Evolutionary conservation across 2,113 vertebrate species (phyloP).

Genomic region (Uria lomvia): DNA sequence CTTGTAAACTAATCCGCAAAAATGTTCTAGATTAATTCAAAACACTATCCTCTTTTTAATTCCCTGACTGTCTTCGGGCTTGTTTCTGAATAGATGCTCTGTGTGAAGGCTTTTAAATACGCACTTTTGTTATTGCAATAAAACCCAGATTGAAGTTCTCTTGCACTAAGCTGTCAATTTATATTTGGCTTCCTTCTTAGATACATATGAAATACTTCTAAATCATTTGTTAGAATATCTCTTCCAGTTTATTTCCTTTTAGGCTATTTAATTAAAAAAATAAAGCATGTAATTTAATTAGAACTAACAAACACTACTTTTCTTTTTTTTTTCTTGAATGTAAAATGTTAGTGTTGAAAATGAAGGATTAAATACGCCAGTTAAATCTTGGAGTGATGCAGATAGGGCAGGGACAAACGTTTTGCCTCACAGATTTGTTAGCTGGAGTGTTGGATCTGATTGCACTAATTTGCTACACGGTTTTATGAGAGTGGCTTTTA

Average conservation of each 20-base stretch:
- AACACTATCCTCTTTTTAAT: conserved; percentile 67
- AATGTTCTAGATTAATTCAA: conserved; percentile 71
- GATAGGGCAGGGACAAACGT: neutral
- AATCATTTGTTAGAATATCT: conserved; percentile 16
- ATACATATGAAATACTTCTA: conserved; percentile 39
- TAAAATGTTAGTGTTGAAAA: neutral
- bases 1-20: conserved; percentile 68
- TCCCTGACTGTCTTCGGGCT: conserved; percentile 59
- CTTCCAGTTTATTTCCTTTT: conserved; percentile 16
- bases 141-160: conserved; percentile 58
- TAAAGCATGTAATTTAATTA: conserved; percentile 36
- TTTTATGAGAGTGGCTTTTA: neutral
- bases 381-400: neutral
- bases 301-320: neutral
- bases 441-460: neutral
- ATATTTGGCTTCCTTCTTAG: conserved; percentile 32
- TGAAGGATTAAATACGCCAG: neutral
- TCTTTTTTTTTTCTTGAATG: neutral
- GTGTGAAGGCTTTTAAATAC: conserved; percentile 62
- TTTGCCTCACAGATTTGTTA: neutral
- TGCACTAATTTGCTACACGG: neutral
- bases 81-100: conserved; percentile 64
- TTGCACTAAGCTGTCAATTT: conserved; percentile 43
- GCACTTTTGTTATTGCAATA: conserved; percentile 59
- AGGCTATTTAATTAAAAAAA: conserved; percentile 22